Evolutionary conservation across 1,140 invertebrate species (phyloP), one percentile per base, ranked within the genome.

Genomic region (Homalodisca vitripennis): DNA sequence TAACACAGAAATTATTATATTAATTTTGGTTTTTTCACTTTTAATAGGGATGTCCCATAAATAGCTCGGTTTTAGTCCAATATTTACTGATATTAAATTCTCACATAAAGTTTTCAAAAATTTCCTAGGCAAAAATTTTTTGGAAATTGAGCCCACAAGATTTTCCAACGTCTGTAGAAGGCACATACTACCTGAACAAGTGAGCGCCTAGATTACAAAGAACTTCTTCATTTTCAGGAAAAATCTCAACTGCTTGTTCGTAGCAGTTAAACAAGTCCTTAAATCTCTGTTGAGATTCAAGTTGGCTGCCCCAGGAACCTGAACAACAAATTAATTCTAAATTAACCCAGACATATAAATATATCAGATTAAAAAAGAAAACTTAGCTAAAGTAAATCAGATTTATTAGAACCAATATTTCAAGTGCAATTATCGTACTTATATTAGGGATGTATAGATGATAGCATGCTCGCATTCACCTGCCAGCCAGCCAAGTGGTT

Each of bases 251-350:
- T 10, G 80, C 82, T 74, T 81, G 75, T 32, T 80, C 76, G 75
- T 81, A 82, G 66, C 78, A 79, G 27, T 76, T 74, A 66, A 82
- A 79, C 12, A 82, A 68, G 60, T 82, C 78, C 32, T 69, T 41
- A 64, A 66, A 72, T 34, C 66, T 60, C 14, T 64, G 31, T 31
- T 72, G 17, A 20, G 34, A 26, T 31, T 70, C 69, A 14, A 81
- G 66, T 3, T 75, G 71, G 63, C 78, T 73, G 3, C 79, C 78
- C 78, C 77, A 79, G 70, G 77, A 73, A 71, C 78, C 79, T 80
- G 69, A 30, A 67, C 74, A 66, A 6, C 3, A n/a, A n/a, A n/a
- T n/a, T n/a, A n/a, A n/a, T n/a, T n/a, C 14, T 30, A 6, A 27
- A 26, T 27, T 12, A 30, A 12, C 6, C 12, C 6, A 29, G 14